Evolutionary conservation across 2,797 vertebrate genomes (phyloP), one percentile per base, ranked within the genome.

Genomic region (Catharus ustulatus): DNA sequence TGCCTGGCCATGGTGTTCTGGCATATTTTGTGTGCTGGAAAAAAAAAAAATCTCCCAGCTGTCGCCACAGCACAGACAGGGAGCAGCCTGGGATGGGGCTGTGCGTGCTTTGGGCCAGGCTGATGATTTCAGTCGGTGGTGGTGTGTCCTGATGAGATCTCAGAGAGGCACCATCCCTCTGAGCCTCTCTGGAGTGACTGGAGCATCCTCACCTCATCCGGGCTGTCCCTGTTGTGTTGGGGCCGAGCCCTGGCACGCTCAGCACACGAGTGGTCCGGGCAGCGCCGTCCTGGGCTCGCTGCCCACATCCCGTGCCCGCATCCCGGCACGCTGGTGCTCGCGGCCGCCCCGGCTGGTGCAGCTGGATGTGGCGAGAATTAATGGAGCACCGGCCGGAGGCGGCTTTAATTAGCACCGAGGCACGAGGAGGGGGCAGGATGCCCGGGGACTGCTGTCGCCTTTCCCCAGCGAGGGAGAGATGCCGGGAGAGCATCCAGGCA

Each of bases 361-460:
- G 84, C 94, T 96, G 96, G 78, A 95, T 95, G 95, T 58, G 90
- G 93, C 3, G 36, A 95, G 95, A 95, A 97, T 95, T 95, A 95
- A 95, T 92, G 17, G 84, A 93, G 93, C 72, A 11, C 75, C 18
- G 43, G 64, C 83, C 38, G 15, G 86, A 95, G 90, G 71, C 46
- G 13, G 92, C 93, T 97, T 92, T 95, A 90, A 96, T 95, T 94
- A 95, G 84, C 12, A 1, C 61, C 4, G 55, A 87, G n/a, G 54
- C 6, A 54, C 66, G 30, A 26, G 2, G 40, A 23, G 26, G 26
- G 72, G 22, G 51, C 57, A 68, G 58, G 69, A 57, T 71, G 54
- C 72, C 48, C 30, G 38, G 51, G 78, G 84, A 51, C 55, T 3
- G 9, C 73, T 18, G 32, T 27, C 0, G 24, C 49, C 59, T 59